Base-by-base conservation (phyloP, 2,888 invertebrate genomes). In the Biston betularia region DNA sequence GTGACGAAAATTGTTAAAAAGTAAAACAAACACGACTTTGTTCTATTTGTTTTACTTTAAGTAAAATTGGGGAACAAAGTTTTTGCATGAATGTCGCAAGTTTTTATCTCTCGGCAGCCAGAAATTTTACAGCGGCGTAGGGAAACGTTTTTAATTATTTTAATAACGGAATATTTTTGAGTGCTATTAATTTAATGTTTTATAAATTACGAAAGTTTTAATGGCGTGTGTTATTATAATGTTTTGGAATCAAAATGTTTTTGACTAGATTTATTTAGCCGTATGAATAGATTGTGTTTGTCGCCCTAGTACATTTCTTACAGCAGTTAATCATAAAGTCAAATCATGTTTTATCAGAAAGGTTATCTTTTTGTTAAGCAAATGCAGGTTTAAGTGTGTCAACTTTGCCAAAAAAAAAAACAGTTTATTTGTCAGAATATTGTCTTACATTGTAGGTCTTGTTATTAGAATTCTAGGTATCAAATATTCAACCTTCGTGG, bases 11-110 rank as follows among this genome's bases (percentile, higher is more conserved):
- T 55, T 63, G 50, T 57, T 63, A n/a, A 52, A 50, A 54, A 56
- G 52, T n/a, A 57, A 53, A 52, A 57, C 44, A 52, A 52, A 63
- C n/a, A 35, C 24, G 49, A 44, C 11, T 56, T 54, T 49, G 11
- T 55, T 45, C 57, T 52, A 35, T 50, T 57, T 57, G 35, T 63
- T 57, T 45, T 50, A 15, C 50, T 56, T 56, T 52, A 42, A 50
- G 38, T 52, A 44, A 50, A 63, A 57, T 57, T 57, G 50, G 33
- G 14, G 50, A 50, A 24, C 45, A 46, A 63, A 57, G 44, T 63
- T 63, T 63, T 53, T 63, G 38, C 44, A 50, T 56, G 52, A 57
- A 57, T 45, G 50, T 63, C 52, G 44, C 44, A 63, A 63, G 56
- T 63, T 63, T 62, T 63, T 63, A 42, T 63, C 34, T 50, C 24